Base-by-base conservation (phyloP, 2,797 vertebrate species). In the Sphaeramia orbicularis region DNA sequence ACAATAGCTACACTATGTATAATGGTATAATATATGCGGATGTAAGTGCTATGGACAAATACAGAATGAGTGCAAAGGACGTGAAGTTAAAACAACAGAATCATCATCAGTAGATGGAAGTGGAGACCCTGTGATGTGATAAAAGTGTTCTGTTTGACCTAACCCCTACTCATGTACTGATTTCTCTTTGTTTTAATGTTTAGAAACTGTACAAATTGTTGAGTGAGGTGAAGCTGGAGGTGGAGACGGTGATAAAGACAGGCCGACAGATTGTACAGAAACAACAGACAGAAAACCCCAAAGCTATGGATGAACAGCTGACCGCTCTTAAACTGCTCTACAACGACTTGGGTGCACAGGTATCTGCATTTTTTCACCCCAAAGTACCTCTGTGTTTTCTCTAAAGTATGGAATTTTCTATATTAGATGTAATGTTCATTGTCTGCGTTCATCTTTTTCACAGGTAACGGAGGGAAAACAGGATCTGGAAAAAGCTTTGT, bases 171-270 rank as follows among this genome's bases (percentile, higher is more conserved):
- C 12, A 7, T 12, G 35, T 8, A 6, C 13, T 43, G 0, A 19
- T 67, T 21, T 35, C 16, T 2, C 6, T 6, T 37, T 6, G 51
- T 36, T 65, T 42, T 58, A 0, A 45, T 54, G 43, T 68, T 11
- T 78, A 99, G 97, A 98, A 97, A 95, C 91, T 99, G 2, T 99
- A 99, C 76, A 99, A 99, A 92, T 93, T 96, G 49, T 91, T 99
- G 71, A 99, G 98, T 81, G 98, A 99, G 77, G 97, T 99, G 77
- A 99, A 99, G 81, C 92, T 99, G 42, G 98, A 99, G 85, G 96
- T 99, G 74, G 98, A 99, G 91, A 99, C 98, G 0, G 98, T 99
- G 55, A 99, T 99, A 86, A 99, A 99, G 89, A 99, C 97, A 2
- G 98, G 98, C 65, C 93, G 98, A 8, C 97, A 99, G 87, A 99